Evolutionary conservation across 2,888 invertebrate species (phyloP), one percentile per base, ranked within the genome.

Genomic region (Caenorhabditis sinica): DNA sequence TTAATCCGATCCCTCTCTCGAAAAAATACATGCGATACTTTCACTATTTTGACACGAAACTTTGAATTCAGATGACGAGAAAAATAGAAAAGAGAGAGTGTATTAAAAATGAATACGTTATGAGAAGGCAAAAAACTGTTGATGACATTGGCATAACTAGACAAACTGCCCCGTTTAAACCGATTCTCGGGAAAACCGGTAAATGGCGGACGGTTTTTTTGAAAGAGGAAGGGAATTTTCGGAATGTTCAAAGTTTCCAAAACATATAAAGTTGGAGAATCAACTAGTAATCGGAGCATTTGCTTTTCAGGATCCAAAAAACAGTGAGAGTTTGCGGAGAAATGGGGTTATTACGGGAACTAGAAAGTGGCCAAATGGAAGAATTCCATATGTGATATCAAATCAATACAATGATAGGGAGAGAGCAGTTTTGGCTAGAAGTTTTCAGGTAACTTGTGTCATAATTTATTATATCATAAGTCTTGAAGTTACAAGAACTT

Each of bases 311-410:
- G 80, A 80, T 30, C 76, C 87, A 81, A 86, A 88, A 66, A 86
- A 74, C 13, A 60, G 82, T 40, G 83, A 76, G 17, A 89, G 87
- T 40, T 75, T 89, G 4, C 82, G 91, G 9, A 66, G 91, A 30
- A 92, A 92, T 60, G 92, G 92, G 49, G 92, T 92, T 9, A 89
- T 90, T 15, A 88, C 86, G 49, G 87, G 89, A 20, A 86, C 90
- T 25, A 88, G 91, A 36, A 93, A 92, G 82, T 93, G 93, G 93
- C 91, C 92, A 25, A 89, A 87, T 60, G 93, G 92, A 0, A 75
- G 90, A 33, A 93, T 93, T 66, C 93, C 93, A 0, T 93, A 93
- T 79, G 90, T 91, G 11, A 83, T 93, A 23, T 91, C 92, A 15
- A 84, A 86, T 33, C 90, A 91, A 73, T 93, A 91, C 88, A 92